These are phyloP conservation scores for Rhyzopertha dominica DNA, from an alignment of 1,140 invertebrate genomes.

Conservation along the genomic window DNA sequence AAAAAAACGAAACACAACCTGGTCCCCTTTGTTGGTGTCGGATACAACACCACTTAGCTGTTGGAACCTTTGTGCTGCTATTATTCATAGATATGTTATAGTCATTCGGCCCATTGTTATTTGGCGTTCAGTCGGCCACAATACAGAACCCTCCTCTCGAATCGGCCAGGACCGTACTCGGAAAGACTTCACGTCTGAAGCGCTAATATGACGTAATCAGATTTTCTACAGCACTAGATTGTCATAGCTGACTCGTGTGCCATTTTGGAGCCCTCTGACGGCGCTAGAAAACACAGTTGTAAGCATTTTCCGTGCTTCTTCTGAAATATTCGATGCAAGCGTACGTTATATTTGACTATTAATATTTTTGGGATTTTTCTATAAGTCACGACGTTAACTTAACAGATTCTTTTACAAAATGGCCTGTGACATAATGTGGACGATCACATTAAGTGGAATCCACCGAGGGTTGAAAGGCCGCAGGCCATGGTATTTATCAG, in stretches of 20 bases:
- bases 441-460: not conserved
- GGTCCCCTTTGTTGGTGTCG: conserved; percentile 14
- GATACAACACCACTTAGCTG: conserved; percentile 20
- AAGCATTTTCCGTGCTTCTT: not conserved
- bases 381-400: not conserved
- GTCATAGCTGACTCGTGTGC: too few relatives aligned
- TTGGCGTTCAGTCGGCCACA: conserved; percentile 16
- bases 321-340: not conserved
- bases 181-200: too few relatives aligned
- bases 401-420: not conserved
- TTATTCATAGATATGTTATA: conserved; percentile 28
- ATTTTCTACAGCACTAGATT: too few relatives aligned
- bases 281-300: too few relatives aligned
- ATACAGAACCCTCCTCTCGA: conserved; percentile 19
- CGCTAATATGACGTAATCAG: too few relatives aligned
- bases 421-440: not conserved
- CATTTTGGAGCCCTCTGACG: too few relatives aligned
- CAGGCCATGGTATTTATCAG: too few relatives aligned
- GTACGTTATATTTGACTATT: too few relatives aligned
- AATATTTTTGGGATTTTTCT: too few relatives aligned
- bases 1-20: conserved; percentile 11
- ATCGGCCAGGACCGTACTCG: conserved; percentile 19
- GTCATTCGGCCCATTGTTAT: conserved; percentile 26
- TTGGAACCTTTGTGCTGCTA: conserved; percentile 23
- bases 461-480: not conserved